These are phyloP conservation scores for Drosophila mettleri DNA, from an alignment of 2,888 invertebrate species.

Conservation along the genomic window DNA sequence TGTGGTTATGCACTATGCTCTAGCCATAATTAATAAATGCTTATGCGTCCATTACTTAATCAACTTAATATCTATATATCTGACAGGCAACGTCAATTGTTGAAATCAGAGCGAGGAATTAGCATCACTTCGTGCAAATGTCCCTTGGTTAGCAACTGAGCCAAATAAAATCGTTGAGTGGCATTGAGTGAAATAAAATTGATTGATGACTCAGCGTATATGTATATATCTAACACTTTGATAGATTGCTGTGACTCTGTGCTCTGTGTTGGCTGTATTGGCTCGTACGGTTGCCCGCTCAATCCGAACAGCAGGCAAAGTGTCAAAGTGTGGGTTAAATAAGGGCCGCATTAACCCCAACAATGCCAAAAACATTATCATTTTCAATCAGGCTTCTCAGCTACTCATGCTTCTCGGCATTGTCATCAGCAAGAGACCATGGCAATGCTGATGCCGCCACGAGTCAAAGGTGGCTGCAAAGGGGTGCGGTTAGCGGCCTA, in stretches of 20 bases:
- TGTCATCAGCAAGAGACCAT: constrained; percentile 11
- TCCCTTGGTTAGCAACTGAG: constrained; percentile 19
- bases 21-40: background rate
- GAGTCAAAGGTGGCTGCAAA: constrained; percentile 61
- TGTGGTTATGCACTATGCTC: too few relatives aligned
- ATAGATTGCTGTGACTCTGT: constrained; percentile 66
- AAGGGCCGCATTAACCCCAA: constrained; percentile 46
- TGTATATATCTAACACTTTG: constrained; percentile 65
- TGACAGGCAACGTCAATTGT: constrained; percentile 33
- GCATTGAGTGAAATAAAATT: constrained; percentile 70
- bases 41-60: background rate
- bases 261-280: background rate
- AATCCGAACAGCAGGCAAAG: constrained; percentile 64
- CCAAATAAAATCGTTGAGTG: constrained; percentile 53
- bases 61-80: background rate
- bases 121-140: constrained; percentile 20
- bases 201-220: constrained; percentile 74
- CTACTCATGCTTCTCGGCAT: constrained; percentile 8
- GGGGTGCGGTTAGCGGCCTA: constrained; percentile 42
- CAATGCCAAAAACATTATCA: constrained; percentile 45
- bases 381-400: constrained; percentile 17
- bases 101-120: constrained; percentile 27
- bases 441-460: constrained; percentile 50
- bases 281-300: background rate
- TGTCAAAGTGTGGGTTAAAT: constrained; percentile 67